A percentile compares a stretch with the other conserved stretches of the same genome.
phyloP scores from a whole-genome alignment of 2,113 vertebrate species.

The Sterna hirundo region DNA sequence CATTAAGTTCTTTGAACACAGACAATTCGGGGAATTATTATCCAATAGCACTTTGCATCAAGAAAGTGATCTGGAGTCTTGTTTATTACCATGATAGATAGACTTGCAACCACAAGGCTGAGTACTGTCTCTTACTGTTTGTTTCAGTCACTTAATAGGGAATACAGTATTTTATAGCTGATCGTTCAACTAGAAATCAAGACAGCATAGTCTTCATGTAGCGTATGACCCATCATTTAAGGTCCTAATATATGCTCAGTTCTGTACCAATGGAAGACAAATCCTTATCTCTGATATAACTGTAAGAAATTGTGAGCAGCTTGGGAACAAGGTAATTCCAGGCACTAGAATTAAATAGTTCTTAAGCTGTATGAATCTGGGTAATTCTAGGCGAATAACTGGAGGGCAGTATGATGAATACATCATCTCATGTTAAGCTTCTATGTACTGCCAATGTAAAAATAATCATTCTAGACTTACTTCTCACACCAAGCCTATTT shows the following conservation, averaged over 20 bases:
- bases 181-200: background rate
- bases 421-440: background rate
- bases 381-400: background rate
- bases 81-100: background rate
- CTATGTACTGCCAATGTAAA: background rate
- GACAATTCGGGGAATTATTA: background rate
- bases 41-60: background rate
- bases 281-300: background rate
- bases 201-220: background rate
- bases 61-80: background rate
- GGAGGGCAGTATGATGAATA: background rate
- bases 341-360: background rate
- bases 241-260: background rate
- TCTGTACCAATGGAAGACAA: background rate
- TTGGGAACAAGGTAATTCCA: background rate
- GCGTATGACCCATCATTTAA: background rate
- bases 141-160: background rate
- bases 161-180: background rate
- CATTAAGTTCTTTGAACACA: background rate
- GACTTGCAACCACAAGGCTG: background rate
- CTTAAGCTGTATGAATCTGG: background rate
- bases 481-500: conserved; percentile 9
- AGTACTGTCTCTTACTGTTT: background rate
- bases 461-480: background rate
- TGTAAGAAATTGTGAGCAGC: background rate